Evolutionary conservation across 2,113 vertebrate genomes (phyloP).

Genomic region (Pandion haliaetus): DNA sequence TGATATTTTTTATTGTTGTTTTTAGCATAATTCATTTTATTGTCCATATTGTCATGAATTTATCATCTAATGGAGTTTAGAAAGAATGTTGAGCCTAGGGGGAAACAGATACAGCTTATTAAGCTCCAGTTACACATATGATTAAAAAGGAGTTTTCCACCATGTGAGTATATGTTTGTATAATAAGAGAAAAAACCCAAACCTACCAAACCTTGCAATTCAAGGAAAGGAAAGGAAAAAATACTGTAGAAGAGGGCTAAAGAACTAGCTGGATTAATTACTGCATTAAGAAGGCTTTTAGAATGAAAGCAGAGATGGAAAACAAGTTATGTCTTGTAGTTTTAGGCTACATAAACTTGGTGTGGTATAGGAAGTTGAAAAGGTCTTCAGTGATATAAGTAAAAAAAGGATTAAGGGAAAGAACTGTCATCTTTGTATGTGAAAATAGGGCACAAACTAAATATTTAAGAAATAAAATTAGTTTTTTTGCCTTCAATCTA

Average conservation of each 20-base stretch:
- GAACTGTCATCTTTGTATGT: neutral
- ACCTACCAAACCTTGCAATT: neutral
- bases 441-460: neutral
- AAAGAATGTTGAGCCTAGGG: neutral
- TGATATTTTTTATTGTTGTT: neutral
- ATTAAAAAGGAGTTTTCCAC: neutral
- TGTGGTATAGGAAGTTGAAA: neutral
- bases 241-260: neutral
- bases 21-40: constrained; percentile 17
- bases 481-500: neutral
- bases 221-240: neutral
- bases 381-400: neutral
- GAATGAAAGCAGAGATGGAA: neutral
- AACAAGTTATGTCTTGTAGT: neutral
- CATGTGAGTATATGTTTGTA: neutral
- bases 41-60: neutral
- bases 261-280: neutral
- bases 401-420: neutral
- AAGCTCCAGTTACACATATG: neutral
- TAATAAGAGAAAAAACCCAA: neutral
- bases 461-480: neutral
- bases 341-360: neutral
- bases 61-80: constrained; percentile 15
- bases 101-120: neutral
- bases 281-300: neutral